Evolutionary conservation across 2,888 invertebrate genomes (phyloP).

Genomic region (Apeira syringaria): DNA sequence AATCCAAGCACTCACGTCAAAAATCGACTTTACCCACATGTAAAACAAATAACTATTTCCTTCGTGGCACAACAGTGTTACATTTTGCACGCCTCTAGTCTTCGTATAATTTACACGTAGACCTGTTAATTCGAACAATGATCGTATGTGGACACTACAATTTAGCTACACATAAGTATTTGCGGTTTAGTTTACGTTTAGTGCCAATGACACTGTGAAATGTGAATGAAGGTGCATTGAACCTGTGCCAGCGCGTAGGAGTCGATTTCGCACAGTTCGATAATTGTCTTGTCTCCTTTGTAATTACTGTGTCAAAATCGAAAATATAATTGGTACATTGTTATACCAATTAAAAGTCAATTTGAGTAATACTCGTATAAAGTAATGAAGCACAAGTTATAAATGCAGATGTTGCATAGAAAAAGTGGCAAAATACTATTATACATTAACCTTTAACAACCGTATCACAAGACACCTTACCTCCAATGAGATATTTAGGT

Average conservation of each 20-base stretch:
- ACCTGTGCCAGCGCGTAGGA: slow-evolving; percentile 44
- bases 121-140: slow-evolving; percentile 3
- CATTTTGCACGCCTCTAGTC: no score
- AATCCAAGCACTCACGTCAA: no score
- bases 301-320: not conserved
- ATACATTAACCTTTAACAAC: no score
- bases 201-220: slow-evolving; percentile 48
- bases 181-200: slow-evolving; percentile 13
- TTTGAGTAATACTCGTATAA: no score
- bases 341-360: not conserved
- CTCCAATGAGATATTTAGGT: no score
- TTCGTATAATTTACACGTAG: not conserved
- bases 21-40: no score
- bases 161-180: slow-evolving; percentile 3
- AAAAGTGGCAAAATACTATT: no score
- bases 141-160: slow-evolving; percentile 8
- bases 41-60: no score
- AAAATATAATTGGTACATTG: not conserved
- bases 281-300: not conserved
- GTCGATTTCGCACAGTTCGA: slow-evolving; percentile 15
- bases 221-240: slow-evolving; percentile 46
- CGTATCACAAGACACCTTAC: no score
- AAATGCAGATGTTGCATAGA: no score
- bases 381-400: no score
- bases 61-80: no score